Base-by-base conservation (phyloP, 2,888 invertebrate species). In the Fragum fragum region DNA sequence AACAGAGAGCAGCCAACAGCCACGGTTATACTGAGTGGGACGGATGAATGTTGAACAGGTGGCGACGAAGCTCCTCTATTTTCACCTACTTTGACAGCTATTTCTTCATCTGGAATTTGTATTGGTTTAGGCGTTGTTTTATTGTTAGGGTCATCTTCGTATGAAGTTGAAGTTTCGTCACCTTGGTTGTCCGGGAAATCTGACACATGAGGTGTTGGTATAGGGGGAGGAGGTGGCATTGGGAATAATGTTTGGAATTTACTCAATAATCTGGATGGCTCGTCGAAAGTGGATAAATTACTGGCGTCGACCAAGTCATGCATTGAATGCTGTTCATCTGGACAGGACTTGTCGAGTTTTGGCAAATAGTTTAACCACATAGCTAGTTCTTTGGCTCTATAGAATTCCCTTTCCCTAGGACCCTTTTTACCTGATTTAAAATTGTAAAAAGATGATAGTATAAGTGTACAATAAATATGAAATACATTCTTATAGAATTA, bases 361-460 rank as follows among this genome's bases (percentile, higher is more conserved):
- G 99, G 99, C 79, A 99, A 98, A 71, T 99, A 95, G 93, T 98
- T 98, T 79, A 98, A 95, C 99, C 99, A 99, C 94, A 99, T 98
- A 0, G 98, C 98, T 73, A 99, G 96, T 87, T 98, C 98, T 95
- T 98, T 98, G 1, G 98, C 98, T 86, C 98, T 96, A 95, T 98
- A 99, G 95, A 98, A 98, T 91, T 98, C 98, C 94, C 98, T 98
- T 87, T 98, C 95, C 94, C 97, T 97, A 0, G 98, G 97, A 94
- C 98, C 98, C 69, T 74, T 77, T 7, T 36, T 55, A 23, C 39
- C 73, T 73, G 61, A 52, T 42, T 36, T 36, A 9, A 36, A 36
- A 47, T 16, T n/a, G n/a, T n/a, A n/a, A n/a, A n/a, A n/a, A n/a
- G n/a, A n/a, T n/a, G n/a, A n/a, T n/a, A n/a, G n/a, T n/a, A n/a